phyloP scores from a whole-genome alignment of 2,888 invertebrate species.

The Parascotia fuliginaria region DNA sequence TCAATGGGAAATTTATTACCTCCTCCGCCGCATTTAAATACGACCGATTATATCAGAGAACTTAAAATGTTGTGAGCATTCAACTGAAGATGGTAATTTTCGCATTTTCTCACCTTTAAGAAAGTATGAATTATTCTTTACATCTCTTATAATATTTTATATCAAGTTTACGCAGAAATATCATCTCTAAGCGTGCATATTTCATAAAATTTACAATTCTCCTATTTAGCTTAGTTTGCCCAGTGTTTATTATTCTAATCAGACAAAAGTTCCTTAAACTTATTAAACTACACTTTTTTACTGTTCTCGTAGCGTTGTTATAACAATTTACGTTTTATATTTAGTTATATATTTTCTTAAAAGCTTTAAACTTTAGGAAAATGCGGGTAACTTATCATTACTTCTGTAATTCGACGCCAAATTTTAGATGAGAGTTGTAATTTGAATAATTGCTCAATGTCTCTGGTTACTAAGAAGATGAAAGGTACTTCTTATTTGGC shows the following conservation, averaged over 20 bases:
- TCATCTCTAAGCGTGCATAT: no score
- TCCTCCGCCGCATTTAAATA: slow-evolving; percentile 79
- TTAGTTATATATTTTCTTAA: slow-evolving; percentile 26
- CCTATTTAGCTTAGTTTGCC: slow-evolving; percentile 20
- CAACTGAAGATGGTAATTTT: slow-evolving; percentile 69
- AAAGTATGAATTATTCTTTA: slow-evolving; percentile 46
- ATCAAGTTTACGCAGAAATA: no score
- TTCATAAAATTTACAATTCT: slow-evolving; percentile 25
- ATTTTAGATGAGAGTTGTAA: slow-evolving; percentile 57
- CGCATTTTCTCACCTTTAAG: slow-evolving; percentile 54
- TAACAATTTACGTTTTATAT: slow-evolving; percentile 34
- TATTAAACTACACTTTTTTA: slow-evolving; percentile 40
- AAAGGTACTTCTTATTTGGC: slow-evolving; percentile 50
- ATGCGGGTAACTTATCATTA: slow-evolving; percentile 35
- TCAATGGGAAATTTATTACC: slow-evolving; percentile 83
- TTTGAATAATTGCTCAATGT: slow-evolving; percentile 50
- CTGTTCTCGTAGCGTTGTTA: slow-evolving; percentile 29
- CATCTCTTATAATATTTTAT: background rate
- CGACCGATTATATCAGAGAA: slow-evolving; percentile 76
- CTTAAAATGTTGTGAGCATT: slow-evolving; percentile 70
- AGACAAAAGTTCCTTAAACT: slow-evolving; percentile 34
- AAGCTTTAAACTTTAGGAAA: slow-evolving; percentile 40
- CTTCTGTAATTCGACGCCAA: slow-evolving; percentile 53
- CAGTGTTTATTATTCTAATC: slow-evolving; percentile 30
- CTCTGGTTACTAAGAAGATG: slow-evolving; percentile 40